Evolutionary conservation across 92 coral and sea anemone species (phyloP).

Genomic region (Muricea muricata): DNA sequence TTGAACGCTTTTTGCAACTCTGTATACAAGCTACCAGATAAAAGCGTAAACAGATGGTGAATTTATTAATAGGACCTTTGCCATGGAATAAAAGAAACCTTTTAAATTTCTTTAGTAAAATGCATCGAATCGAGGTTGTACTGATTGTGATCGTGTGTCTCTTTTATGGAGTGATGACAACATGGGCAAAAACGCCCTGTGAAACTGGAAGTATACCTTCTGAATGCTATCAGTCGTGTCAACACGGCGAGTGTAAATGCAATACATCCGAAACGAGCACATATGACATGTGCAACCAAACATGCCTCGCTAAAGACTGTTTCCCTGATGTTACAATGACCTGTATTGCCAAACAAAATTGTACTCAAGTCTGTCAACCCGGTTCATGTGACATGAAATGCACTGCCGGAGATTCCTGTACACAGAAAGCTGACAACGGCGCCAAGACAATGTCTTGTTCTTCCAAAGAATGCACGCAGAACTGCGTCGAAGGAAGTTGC

Average conservation of each 20-base stretch:
- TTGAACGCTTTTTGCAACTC: too few relatives aligned
- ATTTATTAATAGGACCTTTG: too few relatives aligned
- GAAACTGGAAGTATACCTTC: neutral
- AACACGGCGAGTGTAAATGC: neutral
- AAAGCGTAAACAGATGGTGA: too few relatives aligned
- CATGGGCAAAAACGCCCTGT: neutral
- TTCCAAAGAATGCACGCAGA: slow-evolving; percentile 25
- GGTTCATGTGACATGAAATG: slow-evolving; percentile 20
- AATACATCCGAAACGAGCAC: neutral
- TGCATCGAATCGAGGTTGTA: neutral
- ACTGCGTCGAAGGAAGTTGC: neutral
- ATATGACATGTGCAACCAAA: slow-evolving; percentile 1
- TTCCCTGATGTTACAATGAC: neutral
- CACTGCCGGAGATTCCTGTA: neutral
- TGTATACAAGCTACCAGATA: too few relatives aligned
- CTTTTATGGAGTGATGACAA: neutral
- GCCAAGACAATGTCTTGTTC: slow-evolving; percentile 7
- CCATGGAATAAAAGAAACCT: too few relatives aligned
- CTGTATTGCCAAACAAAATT: neutral
- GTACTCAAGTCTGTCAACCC: slow-evolving; percentile 1
- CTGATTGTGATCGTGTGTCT: neutral
- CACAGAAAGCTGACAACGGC: slow-evolving; percentile 21
- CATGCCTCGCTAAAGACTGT: neutral
- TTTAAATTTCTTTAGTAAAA: neutral
- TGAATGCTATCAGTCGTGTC: neutral